Evolutionary conservation across 2,113 vertebrate species (phyloP).

Genomic region (Phoxinus phoxinus): DNA sequence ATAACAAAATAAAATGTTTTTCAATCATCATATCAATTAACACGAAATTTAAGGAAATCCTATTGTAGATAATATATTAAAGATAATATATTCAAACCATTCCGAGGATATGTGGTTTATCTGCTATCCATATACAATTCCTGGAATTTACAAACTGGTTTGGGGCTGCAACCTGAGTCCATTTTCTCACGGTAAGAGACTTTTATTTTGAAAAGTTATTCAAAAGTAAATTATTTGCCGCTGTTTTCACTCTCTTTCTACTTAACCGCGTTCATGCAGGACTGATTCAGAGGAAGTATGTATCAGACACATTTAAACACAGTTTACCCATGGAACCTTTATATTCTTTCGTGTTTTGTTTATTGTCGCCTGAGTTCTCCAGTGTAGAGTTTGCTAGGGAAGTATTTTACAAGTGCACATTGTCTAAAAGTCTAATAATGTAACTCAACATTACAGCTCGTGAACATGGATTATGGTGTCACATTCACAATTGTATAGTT

Average conservation of each 20-base stretch:
- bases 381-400: background rate
- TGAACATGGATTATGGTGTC: background rate
- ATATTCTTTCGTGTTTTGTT: background rate
- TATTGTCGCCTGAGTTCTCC: background rate
- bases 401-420: conserved; percentile 2
- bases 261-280: conserved; percentile 24
- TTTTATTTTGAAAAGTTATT: conserved; percentile 20
- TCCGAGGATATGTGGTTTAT: no score
- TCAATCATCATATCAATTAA: background rate
- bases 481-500: background rate
- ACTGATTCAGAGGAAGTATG: background rate
- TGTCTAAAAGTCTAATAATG: background rate
- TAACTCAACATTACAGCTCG: background rate
- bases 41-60: background rate
- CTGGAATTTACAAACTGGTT: no score
- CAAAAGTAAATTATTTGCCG: background rate
- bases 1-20: background rate
- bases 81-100: background rate
- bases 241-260: background rate
- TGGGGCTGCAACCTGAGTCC: no score
- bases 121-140: no score
- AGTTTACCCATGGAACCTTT: no score
- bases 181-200: background rate
- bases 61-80: background rate
- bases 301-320: background rate